Base-by-base conservation (phyloP, 2,113 vertebrate species). In the Nycticryphes semicollaris region DNA sequence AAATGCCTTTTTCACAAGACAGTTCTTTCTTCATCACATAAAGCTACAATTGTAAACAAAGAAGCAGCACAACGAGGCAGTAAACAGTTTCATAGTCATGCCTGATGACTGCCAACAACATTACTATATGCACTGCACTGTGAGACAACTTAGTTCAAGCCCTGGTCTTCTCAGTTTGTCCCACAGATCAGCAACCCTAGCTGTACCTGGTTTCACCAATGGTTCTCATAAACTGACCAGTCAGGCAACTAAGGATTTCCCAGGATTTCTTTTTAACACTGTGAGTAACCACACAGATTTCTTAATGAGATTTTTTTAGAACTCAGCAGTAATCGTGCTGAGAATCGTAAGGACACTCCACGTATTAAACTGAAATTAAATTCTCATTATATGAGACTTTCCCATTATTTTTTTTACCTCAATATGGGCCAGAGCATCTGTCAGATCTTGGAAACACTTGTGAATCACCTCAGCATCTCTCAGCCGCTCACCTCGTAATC, bases 401-500 rank as follows among this genome's bases (percentile, higher is more conserved):
- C 21, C 17, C 25, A 6, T 35, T 28, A 9, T 57, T 91, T 92
- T 53, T 54, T 89, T 95, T 93, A 99, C 99, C 98, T 99, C 97
- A 93, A 99, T 98, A 51, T 98, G 98, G 15, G 78, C 67, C 53
- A 99, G 97, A 14, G 98, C 98, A 63, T 99, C 98, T 9, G 78
- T 97, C 91, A 99, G 97, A 70, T 99, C 99, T 90, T 96, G 98
- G 87, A 98, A 97, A 78, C 97, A 97, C 78, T 94, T 97, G 96
- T 99, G 98, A 94, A 98, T 97, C 0, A 33, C 76, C 75, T 99
- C 98, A 2, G 98, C 98, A 59, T 95, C 97, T 93, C 76, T 93
- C 72, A 99, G 98, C 60, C 31, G 91, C 64, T 93, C 93, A 67
- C 98, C 97, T 74, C 93, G 97, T 80, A 97, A 94, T 53, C 95